A percentile compares a stretch with the other conserved stretches of the same genome.
These are phyloP conservation scores for Hylaeus volcanicus DNA, from an alignment of 1,140 invertebrate genomes.

Conservation along the genomic window DNA sequence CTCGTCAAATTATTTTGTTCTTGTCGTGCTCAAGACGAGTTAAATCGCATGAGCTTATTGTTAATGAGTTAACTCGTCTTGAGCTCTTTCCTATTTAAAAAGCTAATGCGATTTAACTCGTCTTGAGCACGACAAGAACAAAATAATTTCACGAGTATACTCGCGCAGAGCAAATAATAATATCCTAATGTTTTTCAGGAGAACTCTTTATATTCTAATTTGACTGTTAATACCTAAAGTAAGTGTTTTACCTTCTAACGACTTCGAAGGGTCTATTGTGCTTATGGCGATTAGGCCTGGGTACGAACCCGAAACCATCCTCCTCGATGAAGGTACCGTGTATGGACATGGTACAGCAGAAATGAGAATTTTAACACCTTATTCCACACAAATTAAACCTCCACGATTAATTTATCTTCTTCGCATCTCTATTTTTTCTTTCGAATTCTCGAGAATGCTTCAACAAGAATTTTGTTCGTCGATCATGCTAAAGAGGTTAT, in stretches of 20 bases:
- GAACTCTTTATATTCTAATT: neutral
- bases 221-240: no score
- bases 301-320: constrained; percentile 66
- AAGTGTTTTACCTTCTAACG: constrained; percentile 59
- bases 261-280: constrained; percentile 48
- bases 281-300: constrained; percentile 15
- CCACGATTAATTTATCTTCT: neutral
- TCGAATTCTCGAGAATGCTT: neutral
- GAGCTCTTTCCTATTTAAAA: no score
- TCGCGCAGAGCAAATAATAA: no score
- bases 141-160: no score
- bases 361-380: neutral
- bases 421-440: neutral
- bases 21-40: no score
- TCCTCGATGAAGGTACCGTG: constrained; percentile 52
- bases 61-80: no score
- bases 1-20: no score
- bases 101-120: no score
- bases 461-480: constrained; percentile 15
- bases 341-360: constrained; percentile 31
- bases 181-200: neutral
- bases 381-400: neutral
- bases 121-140: no score
- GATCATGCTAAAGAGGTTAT: constrained; percentile 23
- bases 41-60: no score